phyloP scores from a whole-genome alignment of 2,888 invertebrate species.

The Leptinotarsa peninsularis region DNA sequence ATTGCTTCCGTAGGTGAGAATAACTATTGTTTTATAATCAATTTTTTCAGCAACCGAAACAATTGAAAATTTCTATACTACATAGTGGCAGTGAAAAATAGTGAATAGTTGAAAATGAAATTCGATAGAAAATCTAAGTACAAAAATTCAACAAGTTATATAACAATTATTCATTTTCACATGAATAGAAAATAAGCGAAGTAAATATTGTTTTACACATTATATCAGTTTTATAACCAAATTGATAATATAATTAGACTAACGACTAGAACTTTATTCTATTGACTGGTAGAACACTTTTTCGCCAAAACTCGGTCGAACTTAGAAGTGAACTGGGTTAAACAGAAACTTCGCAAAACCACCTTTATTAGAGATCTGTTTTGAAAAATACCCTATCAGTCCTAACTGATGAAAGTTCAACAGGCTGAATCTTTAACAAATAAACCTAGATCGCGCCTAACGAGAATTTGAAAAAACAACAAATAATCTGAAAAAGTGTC shows the following conservation, averaged over 20 bases:
- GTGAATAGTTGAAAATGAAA: slow-evolving; percentile 51
- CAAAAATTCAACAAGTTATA: slow-evolving; percentile 44
- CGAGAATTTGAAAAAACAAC: background rate
- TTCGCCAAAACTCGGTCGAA: slow-evolving; percentile 41
- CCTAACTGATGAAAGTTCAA: background rate
- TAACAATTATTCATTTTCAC: slow-evolving; percentile 32
- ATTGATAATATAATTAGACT: slow-evolving; percentile 45
- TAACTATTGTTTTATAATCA: slow-evolving; percentile 37
- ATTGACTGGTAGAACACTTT: slow-evolving; percentile 55
- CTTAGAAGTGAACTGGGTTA: background rate
- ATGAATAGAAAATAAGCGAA: slow-evolving; percentile 35
- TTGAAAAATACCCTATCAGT: background rate
- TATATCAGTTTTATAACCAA: slow-evolving; percentile 17
- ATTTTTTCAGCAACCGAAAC: slow-evolving; percentile 39
- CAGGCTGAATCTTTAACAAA: slow-evolving; percentile 3
- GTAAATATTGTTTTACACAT: slow-evolving; percentile 3
- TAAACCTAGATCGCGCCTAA: slow-evolving; percentile 1
- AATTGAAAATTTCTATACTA: slow-evolving; percentile 41
- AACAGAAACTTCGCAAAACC: background rate
- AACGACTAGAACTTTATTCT: slow-evolving; percentile 56
- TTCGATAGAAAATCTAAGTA: slow-evolving; percentile 45
- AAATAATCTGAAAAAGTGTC: slow-evolving; percentile 53
- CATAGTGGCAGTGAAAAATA: slow-evolving; percentile 63
- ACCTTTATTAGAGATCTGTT: slow-evolving; percentile 1
- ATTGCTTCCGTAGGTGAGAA: slow-evolving; percentile 50